A percentile compares a stretch with the other conserved stretches of the same genome.
Conservation (phyloP, 2,797 vertebrate genomes). For the Steatocranus sp. region DNA sequence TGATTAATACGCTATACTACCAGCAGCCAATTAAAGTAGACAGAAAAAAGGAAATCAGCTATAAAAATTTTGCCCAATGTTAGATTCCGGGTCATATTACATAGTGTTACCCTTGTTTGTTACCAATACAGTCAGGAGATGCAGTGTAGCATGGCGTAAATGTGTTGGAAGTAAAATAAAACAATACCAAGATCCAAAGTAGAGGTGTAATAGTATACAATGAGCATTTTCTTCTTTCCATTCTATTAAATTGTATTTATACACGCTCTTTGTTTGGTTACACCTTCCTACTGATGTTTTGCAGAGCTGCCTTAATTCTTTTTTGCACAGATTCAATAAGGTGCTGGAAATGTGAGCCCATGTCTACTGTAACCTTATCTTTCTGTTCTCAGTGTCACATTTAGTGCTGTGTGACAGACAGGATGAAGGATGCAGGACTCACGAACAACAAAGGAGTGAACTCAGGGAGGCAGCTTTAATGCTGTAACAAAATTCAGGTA, state of each 20-base stretch:
- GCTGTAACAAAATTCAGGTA: neutral
- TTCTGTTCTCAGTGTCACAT: neutral
- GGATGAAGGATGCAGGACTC: neutral
- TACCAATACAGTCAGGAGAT: neutral
- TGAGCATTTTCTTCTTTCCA: neutral
- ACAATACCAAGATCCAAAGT: neutral
- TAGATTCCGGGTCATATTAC: neutral
- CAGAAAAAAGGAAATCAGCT: neutral
- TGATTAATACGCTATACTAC: neutral
- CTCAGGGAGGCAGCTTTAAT: neutral
- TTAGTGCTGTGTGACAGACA: neutral
- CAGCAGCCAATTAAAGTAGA: neutral
- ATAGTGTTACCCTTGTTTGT: neutral
- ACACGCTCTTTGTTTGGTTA: neutral
- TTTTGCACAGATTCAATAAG: neutral
- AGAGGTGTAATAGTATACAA: neutral
- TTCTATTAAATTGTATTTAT: neutral
- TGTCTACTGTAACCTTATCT: neutral
- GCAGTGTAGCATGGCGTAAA: neutral
- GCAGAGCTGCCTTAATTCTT: neutral
- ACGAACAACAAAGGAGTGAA: neutral
- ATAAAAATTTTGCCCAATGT: neutral
- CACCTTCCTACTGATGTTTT: neutral
- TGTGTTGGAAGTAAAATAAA: neutral
- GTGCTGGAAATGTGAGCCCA: neutral